Evolutionary conservation across 2,797 vertebrate genomes (phyloP).

Genomic region (Pyrocephalus nanus): DNA sequence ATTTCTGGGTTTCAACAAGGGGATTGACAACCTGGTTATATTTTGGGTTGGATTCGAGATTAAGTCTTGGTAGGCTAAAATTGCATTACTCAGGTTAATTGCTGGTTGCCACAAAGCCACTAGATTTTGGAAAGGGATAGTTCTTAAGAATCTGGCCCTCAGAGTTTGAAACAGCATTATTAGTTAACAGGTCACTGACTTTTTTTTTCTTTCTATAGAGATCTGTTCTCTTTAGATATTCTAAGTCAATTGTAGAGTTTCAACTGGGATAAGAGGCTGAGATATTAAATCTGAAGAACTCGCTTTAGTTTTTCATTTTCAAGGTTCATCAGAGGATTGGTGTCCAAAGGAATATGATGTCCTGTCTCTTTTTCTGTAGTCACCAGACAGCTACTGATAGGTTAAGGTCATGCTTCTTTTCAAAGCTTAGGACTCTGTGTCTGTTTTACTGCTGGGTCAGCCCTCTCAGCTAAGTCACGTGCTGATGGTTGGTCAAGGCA

Average conservation of each 20-base stretch:
- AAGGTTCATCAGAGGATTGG: neutral
- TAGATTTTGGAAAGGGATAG: neutral
- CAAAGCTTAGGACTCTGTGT: neutral
- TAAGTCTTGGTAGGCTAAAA: neutral
- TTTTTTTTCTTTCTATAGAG: neutral
- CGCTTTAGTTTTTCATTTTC: neutral
- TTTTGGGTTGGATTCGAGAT: neutral
- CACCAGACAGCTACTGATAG: neutral
- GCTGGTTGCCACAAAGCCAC: neutral
- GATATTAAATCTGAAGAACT: neutral
- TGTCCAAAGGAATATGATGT: neutral
- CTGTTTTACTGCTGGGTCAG: neutral
- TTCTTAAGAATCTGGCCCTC: neutral
- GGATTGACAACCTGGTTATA: neutral
- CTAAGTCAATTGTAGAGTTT: neutral
- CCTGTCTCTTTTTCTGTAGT: neutral
- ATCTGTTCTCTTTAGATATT: neutral
- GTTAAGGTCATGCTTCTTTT: neutral
- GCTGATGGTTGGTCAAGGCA: neutral
- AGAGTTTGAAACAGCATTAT: neutral
- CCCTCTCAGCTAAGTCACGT: neutral
- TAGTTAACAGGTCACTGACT: neutral
- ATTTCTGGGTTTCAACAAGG: neutral
- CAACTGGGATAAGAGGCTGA: neutral
- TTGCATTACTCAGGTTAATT: neutral